These are phyloP conservation scores for Mesorhabditis sp. DNA, from an alignment of 2,888 invertebrate genomes.

Conservation along the genomic window DNA sequence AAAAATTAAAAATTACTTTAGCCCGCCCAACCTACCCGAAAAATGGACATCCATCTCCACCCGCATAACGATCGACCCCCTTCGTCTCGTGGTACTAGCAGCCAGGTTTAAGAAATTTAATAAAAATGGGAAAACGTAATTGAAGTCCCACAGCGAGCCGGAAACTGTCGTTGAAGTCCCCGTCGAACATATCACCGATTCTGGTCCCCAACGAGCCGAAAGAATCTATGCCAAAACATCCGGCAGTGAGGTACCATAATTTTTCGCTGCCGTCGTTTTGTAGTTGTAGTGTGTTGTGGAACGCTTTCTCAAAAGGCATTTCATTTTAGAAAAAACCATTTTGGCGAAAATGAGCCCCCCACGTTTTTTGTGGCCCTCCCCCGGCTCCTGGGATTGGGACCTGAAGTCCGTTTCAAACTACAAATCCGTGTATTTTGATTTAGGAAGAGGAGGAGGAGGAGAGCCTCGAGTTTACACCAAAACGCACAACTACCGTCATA, in stretches of 20 bases:
- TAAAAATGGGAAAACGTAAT: background rate
- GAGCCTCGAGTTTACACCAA: background rate
- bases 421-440: too few relatives aligned
- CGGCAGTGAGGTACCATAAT: background rate
- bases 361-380: too few relatives aligned
- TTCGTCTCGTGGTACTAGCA: background rate
- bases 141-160: background rate
- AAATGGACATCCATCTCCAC: background rate
- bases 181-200: background rate
- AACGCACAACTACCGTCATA: background rate
- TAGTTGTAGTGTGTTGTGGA: too few relatives aligned
- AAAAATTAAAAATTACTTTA: background rate
- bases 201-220: background rate
- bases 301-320: too few relatives aligned
- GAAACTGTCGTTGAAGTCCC: constrained; percentile 2
- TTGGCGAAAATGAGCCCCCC: too few relatives aligned
- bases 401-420: too few relatives aligned
- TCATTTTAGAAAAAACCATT: too few relatives aligned
- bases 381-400: too few relatives aligned
- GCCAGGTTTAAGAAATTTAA: background rate
- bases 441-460: background rate
- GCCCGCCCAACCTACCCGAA: background rate
- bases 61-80: background rate
- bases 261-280: too few relatives aligned
- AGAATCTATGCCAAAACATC: constrained; percentile 4